phyloP scores from a whole-genome alignment of 2,797 vertebrate species.

The Lophius americanus region DNA sequence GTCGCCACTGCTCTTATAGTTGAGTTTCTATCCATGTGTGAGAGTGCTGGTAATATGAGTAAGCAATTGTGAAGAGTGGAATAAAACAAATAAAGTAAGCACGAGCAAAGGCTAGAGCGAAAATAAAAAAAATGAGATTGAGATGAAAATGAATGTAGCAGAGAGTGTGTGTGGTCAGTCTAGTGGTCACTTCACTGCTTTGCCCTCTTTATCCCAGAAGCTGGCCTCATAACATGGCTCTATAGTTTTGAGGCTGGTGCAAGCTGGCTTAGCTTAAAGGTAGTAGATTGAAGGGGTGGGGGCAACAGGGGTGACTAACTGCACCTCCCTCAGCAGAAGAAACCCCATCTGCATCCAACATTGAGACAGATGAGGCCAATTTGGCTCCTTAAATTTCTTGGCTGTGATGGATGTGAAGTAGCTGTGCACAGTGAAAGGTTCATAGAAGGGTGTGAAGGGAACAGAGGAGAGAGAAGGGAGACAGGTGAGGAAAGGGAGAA shows the following conservation, averaged over 20 bases:
- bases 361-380: conserved; percentile 99
- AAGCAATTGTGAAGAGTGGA: conserved; percentile 41
- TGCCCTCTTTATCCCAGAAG: conserved; percentile 61
- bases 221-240: conserved; percentile 39
- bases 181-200: conserved; percentile 66
- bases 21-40: conserved; percentile 21
- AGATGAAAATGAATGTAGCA: conserved; percentile 56
- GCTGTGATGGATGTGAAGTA: conserved; percentile 98
- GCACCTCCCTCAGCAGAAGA: conserved; percentile 96
- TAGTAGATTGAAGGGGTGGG: conserved; percentile 65
- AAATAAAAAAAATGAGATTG: conserved; percentile 56
- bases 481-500: conserved; percentile 62
- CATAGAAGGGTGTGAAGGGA: conserved; percentile 54
- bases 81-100: conserved; percentile 40
- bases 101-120: conserved; percentile 40
- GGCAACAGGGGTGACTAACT: conserved; percentile 94
- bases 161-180: conserved; percentile 64
- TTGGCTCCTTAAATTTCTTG: conserved; percentile 99
- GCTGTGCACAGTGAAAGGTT: conserved; percentile 84
- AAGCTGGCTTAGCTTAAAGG: conserved; percentile 59
- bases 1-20: conserved; percentile 40
- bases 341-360: conserved; percentile 99
- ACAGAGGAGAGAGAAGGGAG: conserved; percentile 35
- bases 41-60: conserved; percentile 32
- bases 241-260: conserved; percentile 32